Conservation (phyloP, 1,140 invertebrate species). For the Panulirus ornatus region DNA sequence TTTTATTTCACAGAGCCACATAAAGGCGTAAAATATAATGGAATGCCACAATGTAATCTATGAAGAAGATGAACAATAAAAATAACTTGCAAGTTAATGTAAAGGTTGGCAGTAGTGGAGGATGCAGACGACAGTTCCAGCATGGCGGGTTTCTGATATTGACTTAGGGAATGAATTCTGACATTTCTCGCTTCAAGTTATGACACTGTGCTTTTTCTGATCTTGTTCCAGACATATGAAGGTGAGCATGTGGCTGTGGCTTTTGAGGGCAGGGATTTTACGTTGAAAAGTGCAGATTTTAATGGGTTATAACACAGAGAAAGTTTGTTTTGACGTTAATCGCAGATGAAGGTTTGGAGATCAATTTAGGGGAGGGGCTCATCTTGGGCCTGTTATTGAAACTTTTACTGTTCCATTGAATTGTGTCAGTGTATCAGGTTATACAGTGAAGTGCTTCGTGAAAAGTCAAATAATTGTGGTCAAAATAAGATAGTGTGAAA, state of each 20-base stretch:
- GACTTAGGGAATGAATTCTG: constrained; percentile 34
- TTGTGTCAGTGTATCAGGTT: background rate
- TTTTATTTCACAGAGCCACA: too few species aligned
- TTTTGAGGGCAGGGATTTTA: background rate
- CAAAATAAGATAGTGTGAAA: background rate
- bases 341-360: background rate
- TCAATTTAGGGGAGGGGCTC: constrained; percentile 16
- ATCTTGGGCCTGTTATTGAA: background rate
- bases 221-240: constrained; percentile 22
- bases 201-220: constrained; percentile 56
- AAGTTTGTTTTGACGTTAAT: constrained; percentile 37
- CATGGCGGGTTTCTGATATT: constrained; percentile 53
- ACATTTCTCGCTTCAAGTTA: constrained; percentile 51
- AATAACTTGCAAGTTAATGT: too few species aligned
- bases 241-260: background rate
- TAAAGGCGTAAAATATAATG: too few species aligned
- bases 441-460: background rate
- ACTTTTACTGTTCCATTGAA: background rate
- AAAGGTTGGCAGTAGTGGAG: too few species aligned
- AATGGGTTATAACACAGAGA: background rate
- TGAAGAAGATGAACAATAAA: too few species aligned
- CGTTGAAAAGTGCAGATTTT: background rate
- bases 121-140: constrained; percentile 55
- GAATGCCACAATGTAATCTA: too few species aligned
- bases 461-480: background rate